These are phyloP conservation scores for Lepidotrigona ventralis DNA, from an alignment of 1,140 invertebrate species.

Conservation along the genomic window DNA sequence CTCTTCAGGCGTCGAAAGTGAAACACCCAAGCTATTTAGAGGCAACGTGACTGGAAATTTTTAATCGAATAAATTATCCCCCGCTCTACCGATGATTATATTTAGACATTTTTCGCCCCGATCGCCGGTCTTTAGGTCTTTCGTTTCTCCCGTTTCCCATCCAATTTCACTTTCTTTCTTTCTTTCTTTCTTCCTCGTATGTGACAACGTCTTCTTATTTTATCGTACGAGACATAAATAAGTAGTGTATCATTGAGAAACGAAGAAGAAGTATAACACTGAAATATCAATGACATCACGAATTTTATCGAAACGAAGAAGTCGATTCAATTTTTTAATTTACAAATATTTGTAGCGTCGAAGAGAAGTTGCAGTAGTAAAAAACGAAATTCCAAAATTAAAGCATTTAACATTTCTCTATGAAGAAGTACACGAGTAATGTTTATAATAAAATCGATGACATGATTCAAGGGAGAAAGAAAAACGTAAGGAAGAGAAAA, in stretches of 20 bases:
- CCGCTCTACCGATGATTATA: not conserved
- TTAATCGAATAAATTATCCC: conserved; percentile 15
- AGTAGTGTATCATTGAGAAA: not conserved
- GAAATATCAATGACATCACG: no score
- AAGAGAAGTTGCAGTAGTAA: not conserved
- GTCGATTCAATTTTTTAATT: not conserved
- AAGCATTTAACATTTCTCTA: not conserved
- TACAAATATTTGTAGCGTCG: not conserved
- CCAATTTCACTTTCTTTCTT: not conserved
- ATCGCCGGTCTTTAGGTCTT: no score
- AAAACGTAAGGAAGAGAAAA: not conserved
- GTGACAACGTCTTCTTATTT: not conserved
- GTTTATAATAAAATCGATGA: not conserved
- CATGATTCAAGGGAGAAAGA: not conserved
- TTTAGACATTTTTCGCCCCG: not conserved
- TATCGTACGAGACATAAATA: not conserved
- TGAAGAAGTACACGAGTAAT: not conserved
- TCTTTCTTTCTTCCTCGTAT: no score
- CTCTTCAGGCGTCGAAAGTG: conserved; percentile 71
- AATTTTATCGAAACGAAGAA: not conserved
- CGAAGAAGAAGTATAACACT: not conserved
- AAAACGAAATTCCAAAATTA: not conserved
- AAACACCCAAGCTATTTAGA: conserved; percentile 59
- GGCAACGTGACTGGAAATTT: conserved; percentile 55
- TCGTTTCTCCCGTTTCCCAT: not conserved